Conservation (phyloP, 2,113 vertebrate genomes). For the Chaetops frenatus region DNA sequence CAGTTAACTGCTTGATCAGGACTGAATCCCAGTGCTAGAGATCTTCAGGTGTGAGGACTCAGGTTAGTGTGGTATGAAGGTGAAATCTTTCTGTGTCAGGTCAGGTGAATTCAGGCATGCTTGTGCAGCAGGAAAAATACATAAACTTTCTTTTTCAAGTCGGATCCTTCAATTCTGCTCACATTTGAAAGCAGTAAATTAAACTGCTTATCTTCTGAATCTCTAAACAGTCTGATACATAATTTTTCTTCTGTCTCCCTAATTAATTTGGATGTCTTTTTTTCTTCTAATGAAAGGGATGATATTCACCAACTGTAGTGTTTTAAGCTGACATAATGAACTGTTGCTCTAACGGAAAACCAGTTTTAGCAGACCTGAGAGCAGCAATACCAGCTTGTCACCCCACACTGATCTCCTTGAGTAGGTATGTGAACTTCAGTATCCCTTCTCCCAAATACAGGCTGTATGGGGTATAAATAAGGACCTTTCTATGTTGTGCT, state of each 20-base stretch:
- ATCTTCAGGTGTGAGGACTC: background rate
- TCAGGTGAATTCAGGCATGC: background rate
- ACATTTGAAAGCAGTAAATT: background rate
- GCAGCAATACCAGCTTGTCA: background rate
- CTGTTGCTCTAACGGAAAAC: background rate
- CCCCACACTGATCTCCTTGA: background rate
- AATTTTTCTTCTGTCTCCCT: background rate
- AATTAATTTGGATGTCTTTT: background rate
- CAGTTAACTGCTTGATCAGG: background rate
- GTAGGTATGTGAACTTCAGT: background rate
- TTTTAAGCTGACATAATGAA: background rate
- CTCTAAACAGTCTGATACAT: background rate
- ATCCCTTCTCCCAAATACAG: background rate
- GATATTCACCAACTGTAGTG: background rate
- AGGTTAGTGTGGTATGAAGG: background rate
- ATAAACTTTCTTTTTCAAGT: background rate
- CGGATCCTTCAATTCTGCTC: background rate
- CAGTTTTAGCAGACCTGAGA: background rate
- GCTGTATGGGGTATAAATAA: background rate
- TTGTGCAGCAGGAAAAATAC: background rate
- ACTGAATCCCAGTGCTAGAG: background rate
- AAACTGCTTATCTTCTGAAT: background rate
- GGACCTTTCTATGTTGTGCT: background rate
- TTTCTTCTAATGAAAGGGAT: background rate
- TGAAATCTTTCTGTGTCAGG: background rate